phyloP scores from a whole-genome alignment of 2,888 invertebrate genomes.

The Asteroscopus sphinx region DNA sequence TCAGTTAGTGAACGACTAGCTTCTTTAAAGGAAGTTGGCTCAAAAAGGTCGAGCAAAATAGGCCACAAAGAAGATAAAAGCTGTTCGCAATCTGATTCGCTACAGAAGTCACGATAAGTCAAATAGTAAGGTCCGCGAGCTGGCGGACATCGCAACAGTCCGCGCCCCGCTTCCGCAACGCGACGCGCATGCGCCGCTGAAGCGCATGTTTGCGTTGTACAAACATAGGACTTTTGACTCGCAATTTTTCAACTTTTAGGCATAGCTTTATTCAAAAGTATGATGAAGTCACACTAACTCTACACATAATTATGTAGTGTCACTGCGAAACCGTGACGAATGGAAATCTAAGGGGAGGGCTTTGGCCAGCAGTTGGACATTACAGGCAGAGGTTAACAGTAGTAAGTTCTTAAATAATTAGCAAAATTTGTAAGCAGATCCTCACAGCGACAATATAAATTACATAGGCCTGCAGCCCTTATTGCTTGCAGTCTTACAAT shows the following conservation, averaged over 20 bases:
- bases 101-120: constrained; percentile 25
- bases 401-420: too few relatives aligned
- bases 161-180: constrained; percentile 28
- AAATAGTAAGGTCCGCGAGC: constrained; percentile 26
- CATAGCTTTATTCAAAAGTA: too few relatives aligned
- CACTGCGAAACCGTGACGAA: too few relatives aligned
- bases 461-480: too few relatives aligned
- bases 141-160: constrained; percentile 50
- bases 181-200: constrained; percentile 46
- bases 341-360: too few relatives aligned
- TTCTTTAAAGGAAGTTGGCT: background rate
- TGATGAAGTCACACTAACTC: too few relatives aligned
- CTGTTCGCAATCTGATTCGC: constrained; percentile 3
- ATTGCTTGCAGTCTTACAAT: background rate
- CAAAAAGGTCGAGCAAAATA: background rate
- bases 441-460: too few relatives aligned
- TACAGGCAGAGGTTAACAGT: too few relatives aligned
- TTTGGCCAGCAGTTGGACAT: too few relatives aligned
- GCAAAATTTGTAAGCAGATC: too few relatives aligned
- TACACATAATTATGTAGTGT: too few relatives aligned
- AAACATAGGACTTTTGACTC: background rate
- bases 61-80: constrained; percentile 1
- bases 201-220: constrained; percentile 35
- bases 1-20: too few relatives aligned
- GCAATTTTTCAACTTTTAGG: background rate